Evolutionary conservation across 2,113 vertebrate species (phyloP).

Genomic region (Oenanthe melanoleuca): DNA sequence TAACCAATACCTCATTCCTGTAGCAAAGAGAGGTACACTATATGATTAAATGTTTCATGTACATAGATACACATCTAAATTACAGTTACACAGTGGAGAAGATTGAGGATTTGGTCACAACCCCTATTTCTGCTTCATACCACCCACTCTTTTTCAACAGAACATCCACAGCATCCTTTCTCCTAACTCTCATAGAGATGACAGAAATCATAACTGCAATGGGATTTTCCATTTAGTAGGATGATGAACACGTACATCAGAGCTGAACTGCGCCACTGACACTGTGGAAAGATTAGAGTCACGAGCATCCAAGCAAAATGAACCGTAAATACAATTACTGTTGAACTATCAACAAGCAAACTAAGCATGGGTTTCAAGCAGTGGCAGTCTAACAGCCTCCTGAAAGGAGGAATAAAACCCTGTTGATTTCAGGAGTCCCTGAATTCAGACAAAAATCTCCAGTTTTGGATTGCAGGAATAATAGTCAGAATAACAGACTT

Average conservation of each 20-base stretch:
- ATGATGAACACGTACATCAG: background rate
- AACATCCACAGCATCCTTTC: background rate
- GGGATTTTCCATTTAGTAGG: slow-evolving; percentile 19
- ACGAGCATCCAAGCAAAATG: background rate
- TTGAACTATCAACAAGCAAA: background rate
- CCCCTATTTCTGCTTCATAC: background rate
- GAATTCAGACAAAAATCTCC: background rate
- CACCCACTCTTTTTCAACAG: background rate
- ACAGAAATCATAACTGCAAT: background rate
- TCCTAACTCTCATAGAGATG: background rate
- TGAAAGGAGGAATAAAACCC: background rate
- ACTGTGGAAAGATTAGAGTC: background rate
- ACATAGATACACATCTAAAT: background rate
- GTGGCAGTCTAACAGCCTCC: background rate
- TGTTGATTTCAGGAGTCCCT: background rate
- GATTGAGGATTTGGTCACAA: background rate
- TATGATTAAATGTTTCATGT: background rate
- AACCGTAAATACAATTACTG: background rate
- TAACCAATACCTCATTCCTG: background rate
- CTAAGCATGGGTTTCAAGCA: background rate
- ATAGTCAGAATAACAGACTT: background rate
- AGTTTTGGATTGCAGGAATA: background rate
- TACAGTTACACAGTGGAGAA: background rate
- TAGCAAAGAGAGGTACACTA: background rate
- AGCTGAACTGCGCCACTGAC: background rate